Evolutionary conservation across 2,797 vertebrate species (phyloP), one percentile per base, ranked within the genome.

Genomic region (Fratercula arctica): DNA sequence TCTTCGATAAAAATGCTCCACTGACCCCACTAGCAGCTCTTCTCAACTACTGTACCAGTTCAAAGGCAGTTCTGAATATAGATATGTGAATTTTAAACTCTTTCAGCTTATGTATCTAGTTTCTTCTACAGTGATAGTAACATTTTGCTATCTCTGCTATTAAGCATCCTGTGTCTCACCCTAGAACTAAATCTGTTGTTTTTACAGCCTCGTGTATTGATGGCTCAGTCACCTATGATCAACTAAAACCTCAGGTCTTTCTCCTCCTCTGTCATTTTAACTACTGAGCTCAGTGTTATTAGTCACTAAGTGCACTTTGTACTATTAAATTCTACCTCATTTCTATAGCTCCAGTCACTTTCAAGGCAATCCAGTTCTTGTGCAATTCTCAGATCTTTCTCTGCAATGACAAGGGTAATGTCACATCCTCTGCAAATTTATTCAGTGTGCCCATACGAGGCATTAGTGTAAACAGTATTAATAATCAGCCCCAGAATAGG

Each of bases 301-400:
- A 95, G 92, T 91, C 91, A 96, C 57, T 89, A 93, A 93, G 79
- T 83, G 76, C 91, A 86, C 78, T 94, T 78, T 48, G 73, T 92
- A 70, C 75, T 57, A 75, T 64, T 74, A 90, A 93, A 43, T 87
- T 94, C 86, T 59, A 76, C 35, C 66, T 92, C 41, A 86, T 87
- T 89, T 91, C 61, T 95, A 46, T 31, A 89, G 50, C 82, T 95
- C 50, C 89, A 92, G 48, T 85, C 56, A 77, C 41, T 93, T 96
- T 68, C 60, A 83, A 26, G 53, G 87, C 85, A 89, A 91, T 54
- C 29, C 29, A 50, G 51, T 84, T 92, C 68, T 88, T 75, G 29
- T 78, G 73, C 41, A 91, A 51, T 66, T 80, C 72, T 91, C 81
- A 41, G 41, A 92, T 83, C 72, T 51, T 85, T 83, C 64, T 85